Base-by-base conservation (phyloP, 2,888 invertebrate genomes). In the Alentia gelatinosa region DNA sequence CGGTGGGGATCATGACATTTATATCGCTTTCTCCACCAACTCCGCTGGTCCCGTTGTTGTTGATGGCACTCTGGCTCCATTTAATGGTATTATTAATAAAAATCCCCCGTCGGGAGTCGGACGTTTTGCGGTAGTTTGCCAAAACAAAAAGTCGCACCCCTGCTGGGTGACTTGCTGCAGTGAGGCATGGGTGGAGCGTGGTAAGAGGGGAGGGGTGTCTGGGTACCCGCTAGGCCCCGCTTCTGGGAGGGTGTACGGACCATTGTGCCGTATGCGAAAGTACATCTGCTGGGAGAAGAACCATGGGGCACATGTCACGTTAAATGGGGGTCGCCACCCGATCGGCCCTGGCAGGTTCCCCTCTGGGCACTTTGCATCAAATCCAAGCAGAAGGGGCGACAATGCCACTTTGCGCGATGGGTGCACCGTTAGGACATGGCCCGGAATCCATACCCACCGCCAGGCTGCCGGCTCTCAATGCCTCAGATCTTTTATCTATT, bases 71-170 rank as follows among this genome's bases (percentile, higher is more conserved):
- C 26, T 26, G 74, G 74, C 30, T 33, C 30, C 30, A 35, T 39
- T 79, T 79, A 79, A 79, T 79, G 79, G 79, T 26, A 79, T 79
- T 79, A 39, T 79, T 79, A 79, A 79, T 39, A 79, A 79, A 79
- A 19, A 15, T 79, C 79, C 9, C 68, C 37, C 79, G 79, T 26
- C 23, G 79, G 39, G 79, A 19, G 79, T 35, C 37, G 79, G 79
- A n/a, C 37, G 79, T 79, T 79, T 79, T 79, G 79, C 37, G 79
- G 37, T 39, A 39, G 35, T 39, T 79, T 79, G 79, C 37, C 37
- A 79, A 63, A 79, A 79, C 79, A 79, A 35, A 79, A 35, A 0
- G 39, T 23, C 37, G 39, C 35, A 79, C 4, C 37, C 79, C 79
- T 3, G 4, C 15, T 47, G n/a, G 56, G 56, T 19, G 12, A 5